Conservation (phyloP, 2,797 vertebrate species). For the Mallotus villosus region DNA sequence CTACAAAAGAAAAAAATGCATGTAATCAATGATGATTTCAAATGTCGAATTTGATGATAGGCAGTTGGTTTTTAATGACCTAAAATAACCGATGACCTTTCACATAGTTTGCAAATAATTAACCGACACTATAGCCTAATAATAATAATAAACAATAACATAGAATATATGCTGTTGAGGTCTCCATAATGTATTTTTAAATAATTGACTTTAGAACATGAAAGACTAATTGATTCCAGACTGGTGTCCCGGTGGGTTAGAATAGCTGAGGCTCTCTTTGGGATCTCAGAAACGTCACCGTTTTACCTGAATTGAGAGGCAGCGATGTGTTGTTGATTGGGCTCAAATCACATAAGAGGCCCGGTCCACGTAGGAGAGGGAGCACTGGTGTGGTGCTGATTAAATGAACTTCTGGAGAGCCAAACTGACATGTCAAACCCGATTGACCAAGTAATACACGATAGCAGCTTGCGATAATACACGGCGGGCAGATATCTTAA, state of each 20-base stretch:
- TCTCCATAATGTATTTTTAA: conserved; percentile 68
- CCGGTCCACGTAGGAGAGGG: conserved; percentile 40
- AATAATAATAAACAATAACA: conserved; percentile 10
- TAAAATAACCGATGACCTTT: not conserved
- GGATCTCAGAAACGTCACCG: conserved; percentile 59
- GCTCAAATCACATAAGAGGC: conserved; percentile 61
- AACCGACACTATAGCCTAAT: not conserved
- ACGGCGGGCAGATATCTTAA: conserved; percentile 33
- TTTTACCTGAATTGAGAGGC: conserved; percentile 70
- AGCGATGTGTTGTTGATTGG: conserved; percentile 71
- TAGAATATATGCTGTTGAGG: conserved; percentile 47
- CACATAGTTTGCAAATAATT: not conserved
- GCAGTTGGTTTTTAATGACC: too few relatives aligned
- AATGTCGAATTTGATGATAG: not conserved
- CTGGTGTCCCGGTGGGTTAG: conserved; percentile 69
- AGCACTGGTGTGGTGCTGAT: conserved; percentile 39
- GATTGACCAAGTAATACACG: conserved; percentile 51
- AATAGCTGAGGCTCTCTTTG: conserved; percentile 58
- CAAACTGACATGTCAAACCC: conserved; percentile 68
- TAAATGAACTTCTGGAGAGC: conserved; percentile 65
- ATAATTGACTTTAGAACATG: conserved; percentile 67
- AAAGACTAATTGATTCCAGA: conserved; percentile 82
- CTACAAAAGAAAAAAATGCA: too few relatives aligned
- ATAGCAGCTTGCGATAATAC: conserved; percentile 43
- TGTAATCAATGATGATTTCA: too few relatives aligned